Conservation (phyloP, 1,140 invertebrate species). For the Leucophenga varia region DNA sequence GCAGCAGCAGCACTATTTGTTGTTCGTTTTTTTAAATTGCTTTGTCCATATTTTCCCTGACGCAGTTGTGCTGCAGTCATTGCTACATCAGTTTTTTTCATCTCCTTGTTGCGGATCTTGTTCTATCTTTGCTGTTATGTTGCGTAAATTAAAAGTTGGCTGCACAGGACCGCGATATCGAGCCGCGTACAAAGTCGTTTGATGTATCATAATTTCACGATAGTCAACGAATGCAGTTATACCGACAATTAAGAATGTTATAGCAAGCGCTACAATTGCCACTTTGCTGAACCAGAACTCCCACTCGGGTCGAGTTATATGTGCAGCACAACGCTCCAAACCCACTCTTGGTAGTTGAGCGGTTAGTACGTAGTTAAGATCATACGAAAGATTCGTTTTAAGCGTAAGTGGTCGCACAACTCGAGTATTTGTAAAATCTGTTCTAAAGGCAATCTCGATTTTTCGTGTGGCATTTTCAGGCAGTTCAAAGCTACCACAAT, state of each 20-base stretch:
- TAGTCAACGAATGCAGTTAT: slow-evolving; percentile 74
- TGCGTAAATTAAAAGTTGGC: slow-evolving; percentile 64
- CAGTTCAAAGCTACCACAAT: slow-evolving; percentile 81
- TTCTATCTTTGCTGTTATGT: slow-evolving; percentile 46
- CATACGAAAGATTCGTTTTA: slow-evolving; percentile 62
- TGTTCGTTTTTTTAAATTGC: too few species aligned
- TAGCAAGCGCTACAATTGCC: slow-evolving; percentile 64
- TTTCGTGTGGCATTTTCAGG: slow-evolving; percentile 79
- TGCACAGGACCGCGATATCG: slow-evolving; percentile 59
- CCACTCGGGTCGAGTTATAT: slow-evolving; percentile 77
- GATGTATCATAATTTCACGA: slow-evolving; percentile 66
- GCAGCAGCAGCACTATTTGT: slow-evolving; percentile 1
- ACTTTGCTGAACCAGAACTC: slow-evolving; percentile 74
- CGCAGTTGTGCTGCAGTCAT: background rate
- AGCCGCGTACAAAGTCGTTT: slow-evolving; percentile 58
- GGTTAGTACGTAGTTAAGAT: slow-evolving; percentile 73
- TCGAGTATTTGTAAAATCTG: slow-evolving; percentile 87
- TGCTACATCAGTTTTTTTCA: background rate
- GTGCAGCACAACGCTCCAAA: slow-evolving; percentile 71
- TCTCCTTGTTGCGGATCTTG: slow-evolving; percentile 7
- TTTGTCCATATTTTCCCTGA: too few species aligned
- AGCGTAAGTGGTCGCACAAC: slow-evolving; percentile 67
- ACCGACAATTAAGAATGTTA: slow-evolving; percentile 68
- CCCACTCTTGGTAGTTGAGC: slow-evolving; percentile 79
- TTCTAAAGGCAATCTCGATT: slow-evolving; percentile 89